Conservation (phyloP, 2,113 vertebrate species). For the Nothobranchius kuhntae region DNA sequence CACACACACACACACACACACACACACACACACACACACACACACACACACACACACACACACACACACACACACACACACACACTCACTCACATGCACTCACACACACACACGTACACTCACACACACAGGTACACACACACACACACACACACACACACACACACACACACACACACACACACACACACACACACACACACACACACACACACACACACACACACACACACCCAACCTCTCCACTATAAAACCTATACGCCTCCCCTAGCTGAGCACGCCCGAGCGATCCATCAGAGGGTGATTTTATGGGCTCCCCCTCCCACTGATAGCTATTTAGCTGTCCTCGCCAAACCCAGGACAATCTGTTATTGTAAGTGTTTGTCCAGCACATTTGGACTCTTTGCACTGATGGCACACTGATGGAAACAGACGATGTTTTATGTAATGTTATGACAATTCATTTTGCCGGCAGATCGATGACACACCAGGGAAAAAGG, state of each 20-base stretch:
- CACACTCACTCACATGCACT: no score
- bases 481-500: slow-evolving; percentile 40
- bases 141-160: no score
- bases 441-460: slow-evolving; percentile 56
- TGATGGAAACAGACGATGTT: slow-evolving; percentile 42
- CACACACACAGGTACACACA: no score
- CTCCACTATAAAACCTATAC: slow-evolving; percentile 45
- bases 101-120: no score
- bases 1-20: no score
- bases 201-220: no score
- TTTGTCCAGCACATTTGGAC: slow-evolving; percentile 58
- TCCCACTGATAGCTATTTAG: slow-evolving; percentile 60
- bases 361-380: slow-evolving; percentile 61
- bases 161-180: no score
- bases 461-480: slow-evolving; percentile 44
- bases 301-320: slow-evolving; percentile 60
- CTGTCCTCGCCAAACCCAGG: slow-evolving; percentile 32
- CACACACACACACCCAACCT: no score
- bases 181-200: no score
- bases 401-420: slow-evolving; percentile 37
- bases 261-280: slow-evolving; percentile 43
- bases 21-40: no score
- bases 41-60: no score
- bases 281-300: slow-evolving; percentile 64
- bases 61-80: no score